Conservation (phyloP, 1,140 invertebrate genomes). For the Teleopsis dalmanni region DNA sequence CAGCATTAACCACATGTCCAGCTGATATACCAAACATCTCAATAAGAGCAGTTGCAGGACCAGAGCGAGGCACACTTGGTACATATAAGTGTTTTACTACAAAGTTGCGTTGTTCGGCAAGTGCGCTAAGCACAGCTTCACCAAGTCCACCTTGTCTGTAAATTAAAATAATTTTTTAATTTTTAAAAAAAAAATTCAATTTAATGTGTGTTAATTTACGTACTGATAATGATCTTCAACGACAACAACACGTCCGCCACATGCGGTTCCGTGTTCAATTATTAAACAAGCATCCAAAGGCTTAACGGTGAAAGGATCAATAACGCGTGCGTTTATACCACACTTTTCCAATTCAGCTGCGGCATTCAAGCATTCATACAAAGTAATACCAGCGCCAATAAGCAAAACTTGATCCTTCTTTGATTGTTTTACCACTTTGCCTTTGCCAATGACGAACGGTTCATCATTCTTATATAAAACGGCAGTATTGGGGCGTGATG, state of each 20-base stretch:
- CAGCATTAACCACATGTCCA: conserved; percentile 67
- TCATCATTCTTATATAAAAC: conserved; percentile 87
- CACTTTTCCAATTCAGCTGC: conserved; percentile 63
- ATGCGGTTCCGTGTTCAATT: conserved; percentile 67
- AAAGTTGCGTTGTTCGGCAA: conserved; percentile 64
- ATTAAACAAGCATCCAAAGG: conserved; percentile 81
- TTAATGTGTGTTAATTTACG: conserved; percentile 17
- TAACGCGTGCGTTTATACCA: conserved; percentile 67
- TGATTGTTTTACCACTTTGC: conserved; percentile 70
- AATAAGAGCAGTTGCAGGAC: conserved; percentile 74
- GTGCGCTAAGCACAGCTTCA: conserved; percentile 81
- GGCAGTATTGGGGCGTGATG: conserved; percentile 82
- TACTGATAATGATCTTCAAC: conserved; percentile 97
- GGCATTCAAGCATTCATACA: conserved; percentile 84
- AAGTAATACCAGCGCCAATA: conserved; percentile 87
- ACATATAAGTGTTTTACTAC: conserved; percentile 82
- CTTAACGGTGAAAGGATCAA: conserved; percentile 95
- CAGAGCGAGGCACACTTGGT: conserved; percentile 81
- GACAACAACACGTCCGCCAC: conserved; percentile 76
- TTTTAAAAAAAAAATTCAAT: background rate
- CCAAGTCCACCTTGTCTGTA: conserved; percentile 77
- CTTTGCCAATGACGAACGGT: conserved; percentile 70
- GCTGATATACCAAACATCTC: conserved; percentile 85
- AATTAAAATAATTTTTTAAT: conserved; percentile 1
- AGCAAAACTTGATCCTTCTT: conserved; percentile 72